Conservation (phyloP, 1,140 invertebrate species). For the Drosophila grimshawi region DNA sequence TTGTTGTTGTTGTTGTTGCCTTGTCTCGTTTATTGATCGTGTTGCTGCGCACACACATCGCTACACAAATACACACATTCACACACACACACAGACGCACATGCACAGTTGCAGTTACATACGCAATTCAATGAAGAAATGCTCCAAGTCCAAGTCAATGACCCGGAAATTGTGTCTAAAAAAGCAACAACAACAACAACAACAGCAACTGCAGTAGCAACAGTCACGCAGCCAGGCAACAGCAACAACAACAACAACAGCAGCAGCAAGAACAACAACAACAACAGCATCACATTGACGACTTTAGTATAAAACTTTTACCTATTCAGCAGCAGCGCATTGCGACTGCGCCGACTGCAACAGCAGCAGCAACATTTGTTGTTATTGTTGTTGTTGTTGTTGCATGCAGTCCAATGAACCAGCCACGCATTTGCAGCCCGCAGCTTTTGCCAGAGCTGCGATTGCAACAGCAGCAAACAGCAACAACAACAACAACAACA, state of each 20-base stretch:
- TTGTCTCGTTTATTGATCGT: slow-evolving; percentile 83
- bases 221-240: slow-evolving; percentile 39
- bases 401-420: slow-evolving; percentile 68
- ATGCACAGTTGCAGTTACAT: slow-evolving; percentile 68
- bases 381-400: slow-evolving; percentile 13
- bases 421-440: slow-evolving; percentile 67
- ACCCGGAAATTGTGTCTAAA: slow-evolving; percentile 84
- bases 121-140: slow-evolving; percentile 84
- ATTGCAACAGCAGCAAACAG: slow-evolving; percentile 59
- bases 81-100: slow-evolving; percentile 26
- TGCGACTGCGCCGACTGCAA: slow-evolving; percentile 50
- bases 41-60: slow-evolving; percentile 70
- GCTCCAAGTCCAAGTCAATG: slow-evolving; percentile 81
- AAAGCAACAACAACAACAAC: slow-evolving; percentile 69
- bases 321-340: slow-evolving; percentile 72
- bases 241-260: slow-evolving; percentile 47
- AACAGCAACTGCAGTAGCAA: slow-evolving; percentile 43
- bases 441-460: slow-evolving; percentile 67
- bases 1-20: slow-evolving; percentile 63
- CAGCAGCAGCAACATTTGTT: slow-evolving; percentile 19
- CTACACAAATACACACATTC: slow-evolving; percentile 37
- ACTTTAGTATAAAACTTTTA: slow-evolving; percentile 75
- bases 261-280: slow-evolving; percentile 41
- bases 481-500: slow-evolving; percentile 55
- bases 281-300: slow-evolving; percentile 52